Evolutionary conservation across 1,140 invertebrate species (phyloP).

Genomic region (Brachystomella parvula): DNA sequence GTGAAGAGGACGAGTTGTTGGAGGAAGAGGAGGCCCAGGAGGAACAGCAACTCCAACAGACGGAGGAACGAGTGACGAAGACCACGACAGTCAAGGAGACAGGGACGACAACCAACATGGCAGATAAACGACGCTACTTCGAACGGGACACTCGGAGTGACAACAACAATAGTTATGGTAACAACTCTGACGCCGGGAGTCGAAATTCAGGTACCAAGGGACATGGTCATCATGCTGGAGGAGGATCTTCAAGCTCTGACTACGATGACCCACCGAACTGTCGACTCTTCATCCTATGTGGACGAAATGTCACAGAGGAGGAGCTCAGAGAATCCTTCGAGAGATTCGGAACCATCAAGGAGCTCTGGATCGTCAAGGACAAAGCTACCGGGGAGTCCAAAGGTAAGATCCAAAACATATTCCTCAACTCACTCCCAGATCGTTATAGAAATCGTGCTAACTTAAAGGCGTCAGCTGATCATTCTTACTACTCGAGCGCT

Average conservation of each 20-base stretch:
- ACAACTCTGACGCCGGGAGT: constrained; percentile 24
- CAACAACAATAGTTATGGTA: constrained; percentile 33
- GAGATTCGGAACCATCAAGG: constrained; percentile 74
- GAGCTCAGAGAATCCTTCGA: constrained; percentile 69
- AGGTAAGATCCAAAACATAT: constrained; percentile 49
- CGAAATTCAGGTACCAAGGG: constrained; percentile 22
- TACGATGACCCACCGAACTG: constrained; percentile 73
- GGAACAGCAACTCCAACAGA: neutral
- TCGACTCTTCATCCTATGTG: constrained; percentile 77
- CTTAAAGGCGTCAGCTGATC: too few relatives aligned
- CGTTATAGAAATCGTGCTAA: too few relatives aligned
- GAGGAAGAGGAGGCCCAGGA: neutral
- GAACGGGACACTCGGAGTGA: constrained; percentile 32
- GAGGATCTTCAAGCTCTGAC: constrained; percentile 39
- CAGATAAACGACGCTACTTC: constrained; percentile 37
- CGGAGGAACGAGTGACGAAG: neutral
- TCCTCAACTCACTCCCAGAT: neutral
- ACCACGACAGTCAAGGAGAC: constrained; percentile 6
- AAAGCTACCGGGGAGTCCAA: constrained; percentile 74
- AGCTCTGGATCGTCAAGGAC: constrained; percentile 81
- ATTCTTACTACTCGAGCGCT: too few relatives aligned
- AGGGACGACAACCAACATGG: constrained; percentile 30
- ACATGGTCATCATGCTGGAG: neutral
- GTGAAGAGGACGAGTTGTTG: neutral
- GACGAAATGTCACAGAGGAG: constrained; percentile 68